Evolutionary conservation across 2,888 invertebrate genomes (phyloP).

Genomic region (Teleogryllus oceanicus): DNA sequence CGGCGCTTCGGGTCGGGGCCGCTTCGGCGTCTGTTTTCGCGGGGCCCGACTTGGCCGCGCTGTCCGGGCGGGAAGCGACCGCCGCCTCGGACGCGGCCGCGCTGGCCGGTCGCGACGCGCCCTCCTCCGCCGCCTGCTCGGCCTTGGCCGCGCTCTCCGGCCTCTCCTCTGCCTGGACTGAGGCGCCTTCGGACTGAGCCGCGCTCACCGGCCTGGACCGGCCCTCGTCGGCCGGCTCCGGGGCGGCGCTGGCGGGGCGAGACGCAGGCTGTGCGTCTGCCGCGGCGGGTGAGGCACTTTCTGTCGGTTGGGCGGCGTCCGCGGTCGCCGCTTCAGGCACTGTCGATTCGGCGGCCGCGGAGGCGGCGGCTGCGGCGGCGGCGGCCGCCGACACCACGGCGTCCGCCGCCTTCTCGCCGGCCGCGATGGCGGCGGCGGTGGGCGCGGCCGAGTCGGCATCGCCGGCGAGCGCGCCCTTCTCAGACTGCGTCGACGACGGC

Average conservation of each 20-base stretch:
- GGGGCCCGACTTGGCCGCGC: neutral
- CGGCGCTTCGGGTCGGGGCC: neutral
- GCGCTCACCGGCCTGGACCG: neutral
- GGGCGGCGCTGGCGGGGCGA: conserved; percentile 24
- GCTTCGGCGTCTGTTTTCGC: conserved; percentile 12
- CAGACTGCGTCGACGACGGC: conserved; percentile 37
- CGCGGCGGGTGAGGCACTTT: conserved; percentile 23
- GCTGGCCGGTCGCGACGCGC: neutral
- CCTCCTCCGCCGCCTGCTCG: neutral
- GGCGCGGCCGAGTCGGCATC: conserved; percentile 19
- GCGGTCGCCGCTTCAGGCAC: conserved; percentile 26
- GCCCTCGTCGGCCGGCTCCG: neutral
- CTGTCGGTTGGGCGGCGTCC: conserved; percentile 26
- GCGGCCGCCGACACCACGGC: neutral
- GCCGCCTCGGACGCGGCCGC: neutral
- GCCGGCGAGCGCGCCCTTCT: conserved; percentile 32
- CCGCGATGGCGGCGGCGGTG: conserved; percentile 20
- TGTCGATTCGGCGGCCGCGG: conserved; percentile 21
- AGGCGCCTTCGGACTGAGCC: conserved; percentile 20
- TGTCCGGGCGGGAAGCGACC: neutral
- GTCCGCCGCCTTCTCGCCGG: neutral
- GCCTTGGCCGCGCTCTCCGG: neutral
- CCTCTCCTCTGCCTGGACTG: neutral
- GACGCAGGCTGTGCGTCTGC: conserved; percentile 11
- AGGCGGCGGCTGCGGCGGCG: conserved; percentile 18